Percentiles rank a stretch among this genome's conserved stretches.
phyloP scores from a whole-genome alignment of 2,888 invertebrate genomes.

The Elegia similella region DNA sequence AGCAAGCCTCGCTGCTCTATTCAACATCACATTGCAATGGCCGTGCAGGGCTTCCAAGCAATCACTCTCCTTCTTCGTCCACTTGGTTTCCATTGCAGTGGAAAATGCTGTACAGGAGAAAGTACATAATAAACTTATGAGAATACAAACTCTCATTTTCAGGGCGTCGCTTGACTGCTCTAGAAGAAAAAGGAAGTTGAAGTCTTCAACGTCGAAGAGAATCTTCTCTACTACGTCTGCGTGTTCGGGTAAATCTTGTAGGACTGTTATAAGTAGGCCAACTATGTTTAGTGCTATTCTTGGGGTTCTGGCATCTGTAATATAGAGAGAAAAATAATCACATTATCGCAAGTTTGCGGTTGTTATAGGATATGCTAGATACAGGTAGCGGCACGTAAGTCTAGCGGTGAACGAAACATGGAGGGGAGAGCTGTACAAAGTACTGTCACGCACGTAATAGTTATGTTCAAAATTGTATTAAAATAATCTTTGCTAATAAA shows the following conservation, averaged over 20 bases:
- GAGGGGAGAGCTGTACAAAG: no score
- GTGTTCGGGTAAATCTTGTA: constrained; percentile 88
- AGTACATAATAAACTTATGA: constrained; percentile 86
- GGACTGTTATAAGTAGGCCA: constrained; percentile 87
- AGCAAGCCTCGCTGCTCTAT: constrained; percentile 81
- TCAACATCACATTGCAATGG: constrained; percentile 83
- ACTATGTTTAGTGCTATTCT: constrained; percentile 86
- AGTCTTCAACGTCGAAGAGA: constrained; percentile 76
- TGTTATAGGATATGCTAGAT: no score
- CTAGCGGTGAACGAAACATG: no score
- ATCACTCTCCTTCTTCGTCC: constrained; percentile 83
- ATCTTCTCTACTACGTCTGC: constrained; percentile 88
- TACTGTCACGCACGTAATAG: no score
- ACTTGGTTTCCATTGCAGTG: constrained; percentile 77
- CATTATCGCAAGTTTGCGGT: no score
- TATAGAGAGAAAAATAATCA: not conserved
- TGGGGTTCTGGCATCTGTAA: constrained; percentile 76
- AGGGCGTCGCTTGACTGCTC: constrained; percentile 81
- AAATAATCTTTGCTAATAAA: no score
- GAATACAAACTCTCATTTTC: constrained; percentile 85
- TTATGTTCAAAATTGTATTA: no score
- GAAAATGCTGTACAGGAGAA: constrained; percentile 85
- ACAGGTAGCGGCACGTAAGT: no score
- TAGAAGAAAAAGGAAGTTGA: constrained; percentile 79
- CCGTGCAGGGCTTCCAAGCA: constrained; percentile 81